A percentile compares a stretch with the other conserved stretches of the same genome.
phyloP scores from a whole-genome alignment of 2,113 vertebrate species.

The Herpetotheres cachinnans region DNA sequence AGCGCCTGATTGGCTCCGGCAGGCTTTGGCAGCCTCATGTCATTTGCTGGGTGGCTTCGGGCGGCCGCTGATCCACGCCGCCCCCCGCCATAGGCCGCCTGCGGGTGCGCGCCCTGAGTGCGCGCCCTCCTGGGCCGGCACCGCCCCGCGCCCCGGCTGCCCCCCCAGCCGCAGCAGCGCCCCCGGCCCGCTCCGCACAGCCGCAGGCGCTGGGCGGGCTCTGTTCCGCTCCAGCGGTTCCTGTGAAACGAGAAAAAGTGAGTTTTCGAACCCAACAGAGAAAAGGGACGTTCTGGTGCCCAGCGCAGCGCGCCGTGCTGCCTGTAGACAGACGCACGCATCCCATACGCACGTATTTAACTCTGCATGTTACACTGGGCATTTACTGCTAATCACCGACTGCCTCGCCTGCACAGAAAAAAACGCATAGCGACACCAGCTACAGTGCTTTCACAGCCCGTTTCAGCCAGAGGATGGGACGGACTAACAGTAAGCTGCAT shows the following conservation, averaged over 20 bases:
- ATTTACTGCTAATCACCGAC: not conserved
- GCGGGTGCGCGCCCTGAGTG: no score
- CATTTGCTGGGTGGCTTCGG: not conserved
- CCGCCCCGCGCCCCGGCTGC: not conserved
- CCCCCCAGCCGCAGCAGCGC: not conserved
- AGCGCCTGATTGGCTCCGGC: not conserved
- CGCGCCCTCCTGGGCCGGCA: no score
- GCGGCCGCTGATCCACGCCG: not conserved
- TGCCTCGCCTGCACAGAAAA: not conserved
- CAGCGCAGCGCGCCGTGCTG: no score
- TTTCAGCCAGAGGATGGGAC: accelerated
- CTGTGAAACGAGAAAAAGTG: accelerated
- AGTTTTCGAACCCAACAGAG: not conserved
- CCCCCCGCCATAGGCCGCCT: not conserved
- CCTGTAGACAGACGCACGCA: accelerated
- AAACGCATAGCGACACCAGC: not conserved
- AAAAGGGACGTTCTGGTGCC: not conserved
- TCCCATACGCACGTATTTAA: accelerated
- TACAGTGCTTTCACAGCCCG: not conserved
- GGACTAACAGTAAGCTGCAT: not conserved
- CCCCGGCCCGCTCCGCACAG: no score
- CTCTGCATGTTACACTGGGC: accelerated
- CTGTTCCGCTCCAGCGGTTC: not conserved
- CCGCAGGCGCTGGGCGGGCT: not conserved
- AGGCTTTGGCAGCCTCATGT: not conserved